Base-by-base conservation (phyloP, 2,888 invertebrate genomes). In the Oxyscelio sp. region DNA sequence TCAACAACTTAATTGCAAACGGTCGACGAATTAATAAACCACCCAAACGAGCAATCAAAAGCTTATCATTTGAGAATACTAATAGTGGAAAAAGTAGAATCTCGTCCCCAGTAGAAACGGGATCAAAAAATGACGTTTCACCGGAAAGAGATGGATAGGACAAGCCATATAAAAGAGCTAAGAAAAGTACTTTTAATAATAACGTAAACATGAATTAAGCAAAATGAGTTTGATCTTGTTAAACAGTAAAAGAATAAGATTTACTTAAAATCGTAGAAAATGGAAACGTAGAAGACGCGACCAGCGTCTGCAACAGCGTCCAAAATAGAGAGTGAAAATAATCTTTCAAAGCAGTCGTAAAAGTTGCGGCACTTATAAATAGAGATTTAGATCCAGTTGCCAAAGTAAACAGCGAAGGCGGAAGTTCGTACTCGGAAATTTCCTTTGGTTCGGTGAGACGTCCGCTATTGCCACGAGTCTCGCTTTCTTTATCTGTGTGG, bases 371-470 rank as follows among this genome's bases (percentile, higher is more conserved):
- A 90, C 89, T 92, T 92, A 92, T 92, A 92, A 92, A 92, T 92
- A 91, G 91, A 91, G 92, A 92, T 92, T 92, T 91, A 91, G 91
- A 91, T 92, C 90, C 89, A 91, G 90, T 92, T 91, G 91, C 89
- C 89, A 91, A 92, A 91, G 92, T 91, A 92, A 92, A 91, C 89
- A 90, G 80, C 85, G 75, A 78, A 75, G 83, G 82, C 85, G 81
- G 58, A 45, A 22, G 24, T 61, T 78, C 73, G 75, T 66, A 54
- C 83, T 58, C 85, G 81, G 73, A 71, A 40, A 74, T 75, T 82
- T 50, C 71, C 80, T 17, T 65, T 70, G 56, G 50, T 40, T 45
- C 45, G 43, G 48, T 63, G 21, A 52, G 48, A 48, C 48, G 22
- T 56, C 43, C 38, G 43, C 31, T 80, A 15, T 43, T 63, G 54